A percentile compares a stretch with the other conserved stretches of the same genome.
These are phyloP conservation scores for Serinus canaria DNA, from an alignment of 2,113 vertebrate species.

Conservation along the genomic window DNA sequence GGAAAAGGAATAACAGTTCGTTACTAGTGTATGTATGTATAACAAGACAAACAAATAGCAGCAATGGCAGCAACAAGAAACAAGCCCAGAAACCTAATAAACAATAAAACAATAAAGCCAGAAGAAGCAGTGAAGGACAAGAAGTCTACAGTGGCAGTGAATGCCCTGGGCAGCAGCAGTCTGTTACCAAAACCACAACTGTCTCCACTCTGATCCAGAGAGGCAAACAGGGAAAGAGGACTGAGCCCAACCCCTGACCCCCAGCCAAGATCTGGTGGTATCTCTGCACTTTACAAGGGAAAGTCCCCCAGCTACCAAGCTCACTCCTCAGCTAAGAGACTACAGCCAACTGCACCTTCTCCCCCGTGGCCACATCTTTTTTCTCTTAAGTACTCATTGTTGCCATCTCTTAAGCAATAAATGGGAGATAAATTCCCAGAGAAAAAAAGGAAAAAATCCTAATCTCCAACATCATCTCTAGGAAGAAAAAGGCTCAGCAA, in stretches of 20 bases:
- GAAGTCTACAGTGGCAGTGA: background rate
- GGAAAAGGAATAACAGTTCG: background rate
- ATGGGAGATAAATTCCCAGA: background rate
- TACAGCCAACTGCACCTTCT: background rate
- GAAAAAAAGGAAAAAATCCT: background rate
- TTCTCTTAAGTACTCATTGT: background rate
- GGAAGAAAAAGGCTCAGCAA: background rate
- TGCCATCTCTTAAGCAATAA: background rate
- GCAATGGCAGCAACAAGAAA: background rate
- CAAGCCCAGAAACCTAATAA: no score
- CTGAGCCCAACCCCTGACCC: background rate
- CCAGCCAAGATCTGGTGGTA: rapidly evolving
- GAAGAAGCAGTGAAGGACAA: background rate
- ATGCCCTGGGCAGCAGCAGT: background rate
- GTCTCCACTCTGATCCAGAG: no score
- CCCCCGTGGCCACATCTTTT: background rate
- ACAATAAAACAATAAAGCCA: background rate
- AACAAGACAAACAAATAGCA: background rate
- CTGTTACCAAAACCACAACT: background rate
- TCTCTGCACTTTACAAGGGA: background rate
- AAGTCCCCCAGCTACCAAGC: background rate
- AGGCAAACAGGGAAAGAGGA: no score
- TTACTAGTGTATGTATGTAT: background rate
- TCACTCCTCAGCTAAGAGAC: background rate
- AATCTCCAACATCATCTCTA: background rate